Base-by-base conservation (phyloP, 2,888 invertebrate species). In the Shargacucullia verbasci region DNA sequence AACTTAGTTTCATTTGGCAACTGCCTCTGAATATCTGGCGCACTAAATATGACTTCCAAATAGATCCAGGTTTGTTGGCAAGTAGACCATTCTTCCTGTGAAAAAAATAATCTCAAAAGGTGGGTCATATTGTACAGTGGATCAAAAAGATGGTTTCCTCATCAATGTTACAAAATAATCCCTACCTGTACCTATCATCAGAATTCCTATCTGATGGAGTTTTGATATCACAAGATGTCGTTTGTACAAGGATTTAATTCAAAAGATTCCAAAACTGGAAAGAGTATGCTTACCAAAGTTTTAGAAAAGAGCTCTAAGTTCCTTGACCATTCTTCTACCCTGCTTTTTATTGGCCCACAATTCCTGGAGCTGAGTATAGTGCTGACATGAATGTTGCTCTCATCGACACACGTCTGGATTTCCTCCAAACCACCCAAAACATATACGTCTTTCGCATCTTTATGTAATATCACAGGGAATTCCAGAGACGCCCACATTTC, bases 41-140 rank as follows among this genome's bases (percentile, higher is more conserved):
- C 98, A 8, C 98, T 97, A 87, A 99, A 99, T 81, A 99, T 98
- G 0, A 98, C 98, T 87, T 99, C 99, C 78, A 99, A 91, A 83
- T 99, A 99, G 35, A 98, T 95, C 99, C 99, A 99, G n/a, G 97
- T 97, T 75, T 97, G 96, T 87, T 99, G 99, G 78, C 98, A 98
- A 59, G 95, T 95, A 75, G 95, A 95, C 98, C 98, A 99, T 83
- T 97, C 97, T 84, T 98, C 98, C 98, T 97, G 81, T 52, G 20
- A 39, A 44, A 48, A 27, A 48, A n/a, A n/a, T n/a, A n/a, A n/a
- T n/a, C n/a, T n/a, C n/a, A n/a, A n/a, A n/a, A n/a, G n/a, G n/a
- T n/a, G n/a, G n/a, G n/a, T n/a, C n/a, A n/a, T n/a, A 29, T 20
- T 20, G 20, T 4, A 20, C 20, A 20, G 20, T 20, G 20, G 20